These are phyloP conservation scores for Dryobotodes eremita DNA, from an alignment of 2,888 invertebrate genomes.

Conservation along the genomic window DNA sequence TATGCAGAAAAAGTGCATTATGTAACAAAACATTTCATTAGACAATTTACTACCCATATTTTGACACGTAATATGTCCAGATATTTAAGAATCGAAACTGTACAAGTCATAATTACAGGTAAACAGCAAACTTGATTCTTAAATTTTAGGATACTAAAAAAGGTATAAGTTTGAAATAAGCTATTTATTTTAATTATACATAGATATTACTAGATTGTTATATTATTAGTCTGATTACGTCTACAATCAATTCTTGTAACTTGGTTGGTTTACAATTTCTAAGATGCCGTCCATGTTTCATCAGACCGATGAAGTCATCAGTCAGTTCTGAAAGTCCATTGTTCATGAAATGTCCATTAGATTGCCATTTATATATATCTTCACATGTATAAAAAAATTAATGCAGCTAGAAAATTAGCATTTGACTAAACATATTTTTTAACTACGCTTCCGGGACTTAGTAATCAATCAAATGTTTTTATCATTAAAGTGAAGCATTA, in stretches of 20 bases:
- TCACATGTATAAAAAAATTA: not conserved
- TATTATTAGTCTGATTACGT: too few species aligned
- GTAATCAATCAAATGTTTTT: too few species aligned
- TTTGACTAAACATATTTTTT: not conserved
- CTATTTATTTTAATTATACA: not conserved
- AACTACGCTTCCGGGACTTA: fast-evolving
- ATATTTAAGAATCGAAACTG: not conserved
- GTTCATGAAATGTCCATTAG: not conserved
- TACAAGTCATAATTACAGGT: not conserved
- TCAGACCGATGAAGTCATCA: constrained; percentile 14
- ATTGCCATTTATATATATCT: not conserved
- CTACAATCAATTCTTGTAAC: not conserved
- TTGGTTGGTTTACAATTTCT: constrained; percentile 7
- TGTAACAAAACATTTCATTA: constrained; percentile 7
- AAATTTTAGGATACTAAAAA: not conserved
- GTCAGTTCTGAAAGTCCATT: not conserved
- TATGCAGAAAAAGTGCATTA: constrained; percentile 38
- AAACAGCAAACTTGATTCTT: not conserved
- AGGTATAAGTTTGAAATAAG: not conserved
- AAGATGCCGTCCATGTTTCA: constrained; percentile 8
- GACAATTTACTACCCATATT: not conserved
- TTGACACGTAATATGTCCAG: too few species aligned
- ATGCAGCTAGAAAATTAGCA: not conserved
- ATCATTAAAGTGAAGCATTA: not conserved
- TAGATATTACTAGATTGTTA: not conserved